Evolutionary conservation across 2,888 invertebrate species (phyloP).

Genomic region (Mythimna loreyi): DNA sequence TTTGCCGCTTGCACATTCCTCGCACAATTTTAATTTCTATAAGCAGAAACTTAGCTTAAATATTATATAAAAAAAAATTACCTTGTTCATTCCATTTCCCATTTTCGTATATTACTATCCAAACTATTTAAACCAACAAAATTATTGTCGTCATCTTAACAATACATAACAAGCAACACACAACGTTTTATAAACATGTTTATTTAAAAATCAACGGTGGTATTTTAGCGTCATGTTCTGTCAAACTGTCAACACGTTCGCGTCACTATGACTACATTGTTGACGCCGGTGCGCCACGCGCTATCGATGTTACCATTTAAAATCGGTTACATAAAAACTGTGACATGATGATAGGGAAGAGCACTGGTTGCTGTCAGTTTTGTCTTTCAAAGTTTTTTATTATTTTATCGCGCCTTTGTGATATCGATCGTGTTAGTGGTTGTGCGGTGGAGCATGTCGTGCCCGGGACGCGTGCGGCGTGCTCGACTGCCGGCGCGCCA

Average conservation of each 20-base stretch:
- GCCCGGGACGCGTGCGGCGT: conserved; percentile 70
- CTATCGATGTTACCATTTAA: conserved; percentile 75
- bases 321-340: conserved; percentile 68
- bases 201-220: conserved; percentile 72
- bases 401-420: conserved; percentile 67
- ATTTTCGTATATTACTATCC: conserved; percentile 78
- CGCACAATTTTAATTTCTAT: conserved; percentile 35
- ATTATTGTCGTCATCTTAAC: conserved; percentile 78
- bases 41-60: not conserved
- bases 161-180: conserved; percentile 72
- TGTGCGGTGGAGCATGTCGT: conserved; percentile 57
- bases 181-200: conserved; percentile 71
- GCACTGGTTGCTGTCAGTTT: conserved; percentile 36
- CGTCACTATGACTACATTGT: conserved; percentile 90
- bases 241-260: conserved; percentile 84
- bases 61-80: conserved; percentile 78
- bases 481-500: conserved; percentile 81
- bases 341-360: conserved; percentile 61
- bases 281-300: conserved; percentile 84
- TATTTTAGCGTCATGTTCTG: conserved; percentile 73
- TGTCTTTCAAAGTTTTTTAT: conserved; percentile 58
- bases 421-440: conserved; percentile 76
- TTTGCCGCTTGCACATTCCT: conserved; percentile 64
- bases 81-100: conserved; percentile 98
- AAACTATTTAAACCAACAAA: conserved; percentile 71